phyloP scores from a whole-genome alignment of 2,797 vertebrate species.

The Myiotriccus ornatus region DNA sequence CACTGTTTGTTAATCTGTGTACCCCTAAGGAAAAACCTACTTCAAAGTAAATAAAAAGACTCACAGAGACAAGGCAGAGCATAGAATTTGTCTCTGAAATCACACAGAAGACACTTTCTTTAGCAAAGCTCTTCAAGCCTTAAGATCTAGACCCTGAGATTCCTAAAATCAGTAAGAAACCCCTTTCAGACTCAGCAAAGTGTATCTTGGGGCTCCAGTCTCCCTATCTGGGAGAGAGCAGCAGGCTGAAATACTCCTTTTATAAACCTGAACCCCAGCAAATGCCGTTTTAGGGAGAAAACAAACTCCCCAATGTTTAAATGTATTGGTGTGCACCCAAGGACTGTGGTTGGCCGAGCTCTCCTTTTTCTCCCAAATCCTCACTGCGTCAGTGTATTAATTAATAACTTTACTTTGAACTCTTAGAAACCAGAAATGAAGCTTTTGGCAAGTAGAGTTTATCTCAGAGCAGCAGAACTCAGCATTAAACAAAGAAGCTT shows the following conservation, averaged over 20 bases:
- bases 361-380: constrained; percentile 2
- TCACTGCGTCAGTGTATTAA: neutral
- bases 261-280: neutral
- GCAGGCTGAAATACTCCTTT: neutral
- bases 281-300: neutral
- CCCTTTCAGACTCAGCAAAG: neutral
- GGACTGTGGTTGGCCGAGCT: neutral
- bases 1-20: neutral
- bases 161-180: neutral
- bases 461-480: constrained; percentile 34
- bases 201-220: neutral
- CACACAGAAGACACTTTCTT: neutral
- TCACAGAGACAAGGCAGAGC: neutral
- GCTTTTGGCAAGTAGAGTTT: constrained; percentile 16
- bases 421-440: neutral
- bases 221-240: neutral
- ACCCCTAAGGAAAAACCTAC: neutral
- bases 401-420: constrained; percentile 37
- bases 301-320: fast-evolving
- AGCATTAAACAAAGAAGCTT: constrained; percentile 14
- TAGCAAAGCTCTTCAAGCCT: neutral
- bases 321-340: neutral
- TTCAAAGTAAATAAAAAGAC: neutral
- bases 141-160: neutral
- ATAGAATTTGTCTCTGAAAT: neutral